Evolutionary conservation across 2,113 vertebrate genomes (phyloP).

Genomic region (Sigmodon hispidus): DNA sequence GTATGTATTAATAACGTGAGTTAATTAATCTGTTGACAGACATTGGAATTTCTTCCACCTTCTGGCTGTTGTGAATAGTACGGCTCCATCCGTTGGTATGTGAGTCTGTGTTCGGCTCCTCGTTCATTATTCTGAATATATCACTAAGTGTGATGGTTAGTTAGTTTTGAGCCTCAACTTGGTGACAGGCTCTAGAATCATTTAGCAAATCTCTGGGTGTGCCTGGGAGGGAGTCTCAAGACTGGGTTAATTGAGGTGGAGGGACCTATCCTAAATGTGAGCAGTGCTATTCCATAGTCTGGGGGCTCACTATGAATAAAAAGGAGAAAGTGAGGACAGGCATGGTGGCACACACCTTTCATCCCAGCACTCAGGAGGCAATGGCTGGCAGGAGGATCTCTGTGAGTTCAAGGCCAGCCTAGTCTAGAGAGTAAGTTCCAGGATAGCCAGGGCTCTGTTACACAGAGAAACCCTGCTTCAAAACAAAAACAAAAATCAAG

Average conservation of each 20-base stretch:
- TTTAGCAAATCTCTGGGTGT: not conserved
- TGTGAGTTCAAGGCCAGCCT: not conserved
- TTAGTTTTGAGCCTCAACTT: not conserved
- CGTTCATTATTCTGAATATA: not conserved
- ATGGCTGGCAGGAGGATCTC: not conserved
- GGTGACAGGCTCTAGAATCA: not conserved
- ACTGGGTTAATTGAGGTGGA: not conserved
- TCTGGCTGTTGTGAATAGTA: not conserved
- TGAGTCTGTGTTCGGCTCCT: not conserved
- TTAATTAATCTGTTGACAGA: not conserved
- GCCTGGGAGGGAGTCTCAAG: not conserved
- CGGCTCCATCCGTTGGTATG: not conserved
- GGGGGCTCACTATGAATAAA: too few relatives aligned
- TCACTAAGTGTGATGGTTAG: not conserved
- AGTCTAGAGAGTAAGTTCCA: not conserved
- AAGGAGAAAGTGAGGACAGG: not conserved
- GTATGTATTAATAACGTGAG: not conserved
- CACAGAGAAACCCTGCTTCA: not conserved
- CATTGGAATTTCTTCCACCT: not conserved
- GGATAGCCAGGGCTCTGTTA: not conserved
- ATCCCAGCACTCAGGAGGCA: not conserved
- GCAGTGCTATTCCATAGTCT: too few relatives aligned
- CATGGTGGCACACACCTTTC: not conserved
- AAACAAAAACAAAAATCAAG: not conserved
- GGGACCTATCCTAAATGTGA: not conserved